phyloP scores from a whole-genome alignment of 2,797 vertebrate genomes.

The Etheostoma perlongum region DNA sequence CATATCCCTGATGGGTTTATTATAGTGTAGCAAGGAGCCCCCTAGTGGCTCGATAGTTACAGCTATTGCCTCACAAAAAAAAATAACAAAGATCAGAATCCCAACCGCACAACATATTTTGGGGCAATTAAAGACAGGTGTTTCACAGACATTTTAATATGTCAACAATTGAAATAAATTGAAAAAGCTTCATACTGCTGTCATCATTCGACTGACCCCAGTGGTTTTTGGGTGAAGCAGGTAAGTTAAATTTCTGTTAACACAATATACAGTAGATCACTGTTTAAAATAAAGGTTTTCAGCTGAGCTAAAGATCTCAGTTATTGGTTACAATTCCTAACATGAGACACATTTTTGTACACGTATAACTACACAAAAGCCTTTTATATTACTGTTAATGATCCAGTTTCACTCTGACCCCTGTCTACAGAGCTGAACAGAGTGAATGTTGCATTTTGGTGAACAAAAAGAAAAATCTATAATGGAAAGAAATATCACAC shows the following conservation, averaged over 20 bases:
- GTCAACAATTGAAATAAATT: constrained; percentile 45
- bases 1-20: neutral
- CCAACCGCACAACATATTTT: neutral
- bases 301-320: constrained; percentile 23
- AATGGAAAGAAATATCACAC: constrained; percentile 35
- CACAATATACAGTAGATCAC: constrained; percentile 43
- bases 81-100: neutral
- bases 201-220: constrained; percentile 32
- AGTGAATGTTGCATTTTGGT: neutral
- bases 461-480: constrained; percentile 3
- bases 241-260: constrained; percentile 42
- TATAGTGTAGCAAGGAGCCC: neutral
- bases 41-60: neutral
- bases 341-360: constrained; percentile 22
- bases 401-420: constrained; percentile 23
- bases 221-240: constrained; percentile 44
- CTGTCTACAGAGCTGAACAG: constrained; percentile 13
- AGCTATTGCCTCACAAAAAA: constrained; percentile 1
- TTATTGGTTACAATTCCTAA: constrained; percentile 32
- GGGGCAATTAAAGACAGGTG: neutral
- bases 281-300: neutral
- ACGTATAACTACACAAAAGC: constrained; percentile 38
- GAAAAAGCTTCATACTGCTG: constrained; percentile 22
- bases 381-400: constrained; percentile 14
- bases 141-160: constrained; percentile 58